Conservation (phyloP, 2,888 invertebrate genomes). For the Lepidocyrtinus sp. region DNA sequence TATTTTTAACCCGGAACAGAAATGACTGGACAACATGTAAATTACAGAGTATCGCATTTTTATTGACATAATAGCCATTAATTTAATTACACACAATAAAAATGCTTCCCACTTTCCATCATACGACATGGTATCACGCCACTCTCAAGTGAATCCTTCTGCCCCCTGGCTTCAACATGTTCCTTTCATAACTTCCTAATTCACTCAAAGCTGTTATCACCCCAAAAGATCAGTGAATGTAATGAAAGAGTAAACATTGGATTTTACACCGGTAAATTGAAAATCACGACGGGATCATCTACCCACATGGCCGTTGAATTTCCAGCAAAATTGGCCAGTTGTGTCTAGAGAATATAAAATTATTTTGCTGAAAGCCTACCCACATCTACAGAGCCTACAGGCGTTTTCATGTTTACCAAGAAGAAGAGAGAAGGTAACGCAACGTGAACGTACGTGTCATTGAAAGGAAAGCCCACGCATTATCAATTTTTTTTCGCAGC, state of each 20-base stretch:
- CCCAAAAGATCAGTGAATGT: conserved; percentile 4
- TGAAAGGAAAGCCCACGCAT: conserved; percentile 9
- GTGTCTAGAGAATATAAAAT: background rate
- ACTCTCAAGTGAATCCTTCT: background rate
- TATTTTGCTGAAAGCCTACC: no score
- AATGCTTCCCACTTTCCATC: conserved; percentile 3
- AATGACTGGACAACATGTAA: background rate
- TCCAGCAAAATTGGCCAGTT: conserved; percentile 1
- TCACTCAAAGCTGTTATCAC: conserved; percentile 13
- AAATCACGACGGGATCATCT: conserved; percentile 6
- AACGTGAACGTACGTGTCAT: conserved; percentile 2
- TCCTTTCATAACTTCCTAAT: conserved; percentile 13
- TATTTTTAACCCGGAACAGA: background rate
- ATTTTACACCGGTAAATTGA: background rate
- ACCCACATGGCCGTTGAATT: background rate
- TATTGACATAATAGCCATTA: conserved; percentile 10
- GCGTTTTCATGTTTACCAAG: background rate
- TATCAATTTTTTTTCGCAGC: background rate
- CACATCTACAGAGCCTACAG: background rate
- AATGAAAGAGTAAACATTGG: background rate
- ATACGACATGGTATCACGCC: background rate
- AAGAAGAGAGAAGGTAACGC: background rate
- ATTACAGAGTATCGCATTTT: background rate
- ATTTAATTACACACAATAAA: background rate
- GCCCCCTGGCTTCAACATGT: background rate